These are phyloP conservation scores for Pyrocoelia pectoralis DNA, from an alignment of 2,888 invertebrate species.

Conservation along the genomic window DNA sequence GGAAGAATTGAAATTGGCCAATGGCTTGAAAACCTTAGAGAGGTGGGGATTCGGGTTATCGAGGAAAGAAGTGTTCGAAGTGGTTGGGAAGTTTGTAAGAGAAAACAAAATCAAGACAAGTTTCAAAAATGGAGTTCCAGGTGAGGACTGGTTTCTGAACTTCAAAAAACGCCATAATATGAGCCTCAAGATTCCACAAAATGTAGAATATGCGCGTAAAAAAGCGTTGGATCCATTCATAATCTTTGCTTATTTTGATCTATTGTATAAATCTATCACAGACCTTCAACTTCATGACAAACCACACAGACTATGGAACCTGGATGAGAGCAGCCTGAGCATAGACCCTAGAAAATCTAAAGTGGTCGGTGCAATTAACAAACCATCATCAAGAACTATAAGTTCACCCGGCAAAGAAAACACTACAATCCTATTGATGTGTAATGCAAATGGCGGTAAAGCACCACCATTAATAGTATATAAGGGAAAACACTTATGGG, in stretches of 20 bases:
- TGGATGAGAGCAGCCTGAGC: constrained; percentile 3
- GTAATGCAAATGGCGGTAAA: neutral
- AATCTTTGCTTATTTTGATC: constrained; percentile 25
- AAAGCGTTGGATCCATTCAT: constrained; percentile 2
- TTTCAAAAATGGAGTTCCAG: constrained; percentile 41
- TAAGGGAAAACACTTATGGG: constrained; percentile 3
- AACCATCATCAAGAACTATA: neutral
- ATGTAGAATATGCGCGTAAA: constrained; percentile 20
- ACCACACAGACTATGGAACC: too few species aligned
- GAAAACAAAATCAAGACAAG: constrained; percentile 31
- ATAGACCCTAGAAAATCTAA: constrained; percentile 5
- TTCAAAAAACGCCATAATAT: neutral
- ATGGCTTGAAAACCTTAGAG: constrained; percentile 38
- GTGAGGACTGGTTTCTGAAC: neutral
- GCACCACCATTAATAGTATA: constrained; percentile 6
- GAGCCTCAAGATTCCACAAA: constrained; percentile 40
- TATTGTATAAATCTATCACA: constrained; percentile 6
- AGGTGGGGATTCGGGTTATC: constrained; percentile 50
- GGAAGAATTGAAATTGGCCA: too few species aligned
- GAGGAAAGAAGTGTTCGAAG: too few species aligned
- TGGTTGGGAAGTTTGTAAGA: constrained; percentile 44
- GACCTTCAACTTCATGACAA: constrained; percentile 1
- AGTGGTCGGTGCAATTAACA: constrained; percentile 10
- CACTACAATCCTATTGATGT: too few species aligned
- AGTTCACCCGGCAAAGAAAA: too few species aligned